Evolutionary conservation across 2,113 vertebrate genomes (phyloP).

Genomic region (Okapia johnstoni): DNA sequence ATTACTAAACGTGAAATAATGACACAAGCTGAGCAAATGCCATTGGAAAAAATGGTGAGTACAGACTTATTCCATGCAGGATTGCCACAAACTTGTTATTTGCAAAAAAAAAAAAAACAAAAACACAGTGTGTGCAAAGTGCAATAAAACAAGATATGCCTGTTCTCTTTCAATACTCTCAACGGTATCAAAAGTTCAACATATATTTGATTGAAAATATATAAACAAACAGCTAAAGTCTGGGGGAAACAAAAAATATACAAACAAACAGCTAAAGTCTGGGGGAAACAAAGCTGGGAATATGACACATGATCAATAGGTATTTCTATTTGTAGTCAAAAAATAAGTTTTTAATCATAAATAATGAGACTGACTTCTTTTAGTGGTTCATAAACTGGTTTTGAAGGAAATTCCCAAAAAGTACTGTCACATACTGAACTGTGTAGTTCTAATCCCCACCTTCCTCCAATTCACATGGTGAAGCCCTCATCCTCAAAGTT

Average conservation of each 20-base stretch:
- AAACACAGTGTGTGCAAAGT: not conserved
- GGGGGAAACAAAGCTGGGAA: not conserved
- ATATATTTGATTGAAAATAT: not conserved
- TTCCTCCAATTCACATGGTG: not conserved
- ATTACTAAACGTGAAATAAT: not conserved
- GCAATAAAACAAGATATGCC: not conserved
- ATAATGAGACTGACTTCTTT: conserved; percentile 6
- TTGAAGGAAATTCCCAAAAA: not conserved
- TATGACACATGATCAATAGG: not conserved
- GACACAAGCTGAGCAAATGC: not conserved
- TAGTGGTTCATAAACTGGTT: not conserved
- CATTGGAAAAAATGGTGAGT: not conserved
- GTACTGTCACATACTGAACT: not conserved
- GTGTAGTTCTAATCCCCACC: not conserved
- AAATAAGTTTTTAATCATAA: not conserved
- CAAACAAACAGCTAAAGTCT: conserved; percentile 4
- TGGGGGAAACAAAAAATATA: not conserved
- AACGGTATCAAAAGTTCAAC: conserved; percentile 7
- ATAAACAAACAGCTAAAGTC: not conserved
- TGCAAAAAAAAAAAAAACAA: not conserved
- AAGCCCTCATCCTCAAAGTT: not conserved
- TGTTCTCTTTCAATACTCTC: not conserved
- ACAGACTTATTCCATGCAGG: not conserved
- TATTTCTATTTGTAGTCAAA: not conserved
- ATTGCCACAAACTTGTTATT: not conserved